These are phyloP conservation scores for Aphyosemion australe DNA, from an alignment of 2,113 vertebrate species.

Conservation along the genomic window DNA sequence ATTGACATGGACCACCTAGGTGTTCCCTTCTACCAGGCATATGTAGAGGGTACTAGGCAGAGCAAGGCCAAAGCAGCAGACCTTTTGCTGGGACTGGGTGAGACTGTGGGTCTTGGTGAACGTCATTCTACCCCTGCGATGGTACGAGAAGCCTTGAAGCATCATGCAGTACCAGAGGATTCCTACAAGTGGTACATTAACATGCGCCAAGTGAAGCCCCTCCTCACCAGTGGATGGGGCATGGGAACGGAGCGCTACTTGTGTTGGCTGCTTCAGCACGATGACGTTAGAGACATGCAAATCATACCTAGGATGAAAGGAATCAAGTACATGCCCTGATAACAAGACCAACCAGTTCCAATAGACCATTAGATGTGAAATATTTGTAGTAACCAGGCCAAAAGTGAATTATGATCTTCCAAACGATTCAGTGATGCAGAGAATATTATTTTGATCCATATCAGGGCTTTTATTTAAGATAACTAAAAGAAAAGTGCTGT, in stretches of 20 bases:
- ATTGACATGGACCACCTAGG: constrained; percentile 83
- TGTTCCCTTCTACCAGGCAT: constrained; percentile 83
- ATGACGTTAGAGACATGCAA: constrained; percentile 79
- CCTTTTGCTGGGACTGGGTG: constrained; percentile 80
- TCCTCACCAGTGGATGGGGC: constrained; percentile 82
- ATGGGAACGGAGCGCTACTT: constrained; percentile 82
- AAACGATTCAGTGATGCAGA: neutral
- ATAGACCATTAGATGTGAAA: constrained; percentile 5
- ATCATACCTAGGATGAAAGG: constrained; percentile 82
- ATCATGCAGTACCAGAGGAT: constrained; percentile 77
- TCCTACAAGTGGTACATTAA: constrained; percentile 81
- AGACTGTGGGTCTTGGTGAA: constrained; percentile 82
- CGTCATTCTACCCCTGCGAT: constrained; percentile 76
- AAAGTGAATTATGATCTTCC: neutral
- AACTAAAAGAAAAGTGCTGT: neutral
- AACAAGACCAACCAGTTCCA: neutral
- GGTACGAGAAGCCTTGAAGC: constrained; percentile 76
- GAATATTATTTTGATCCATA: neutral
- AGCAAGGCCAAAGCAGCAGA: constrained; percentile 81
- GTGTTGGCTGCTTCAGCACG: constrained; percentile 81
- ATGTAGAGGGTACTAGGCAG: constrained; percentile 69
- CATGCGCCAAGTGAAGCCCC: constrained; percentile 75
- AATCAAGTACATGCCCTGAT: constrained; percentile 79
- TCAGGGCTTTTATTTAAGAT: neutral
- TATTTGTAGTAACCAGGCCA: neutral